Base-by-base conservation (phyloP, 35 echinoderm and acorn worm genomes). In the Diadema setosum region DNA sequence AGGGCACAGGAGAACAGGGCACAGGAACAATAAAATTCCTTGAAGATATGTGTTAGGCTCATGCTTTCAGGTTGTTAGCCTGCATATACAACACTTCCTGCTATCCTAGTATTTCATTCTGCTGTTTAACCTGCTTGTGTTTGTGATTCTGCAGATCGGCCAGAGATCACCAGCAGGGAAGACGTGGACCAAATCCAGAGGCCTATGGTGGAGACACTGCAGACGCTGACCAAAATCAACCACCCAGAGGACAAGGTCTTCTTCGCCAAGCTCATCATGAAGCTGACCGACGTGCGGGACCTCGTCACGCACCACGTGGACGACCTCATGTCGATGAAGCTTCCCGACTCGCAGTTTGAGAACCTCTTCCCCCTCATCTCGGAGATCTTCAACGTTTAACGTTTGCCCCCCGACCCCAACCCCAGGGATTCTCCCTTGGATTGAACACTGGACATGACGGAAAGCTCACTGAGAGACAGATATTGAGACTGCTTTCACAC, bases 171-270 rank as follows among this genome's bases (percentile, higher is more conserved):
- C 48, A 69, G 94, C 46, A 46, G 86, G 58, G 96, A 99, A 73
- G 85, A 91, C 32, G 93, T 99, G 20, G 96, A 99, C 46, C 69
- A 91, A 36, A 94, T 99, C 45, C 96, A 99, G 42, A 84, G 88
- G 39, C 92, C 92, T 3, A 99, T 99, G 89, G 92, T 99, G 2
- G 84, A 92, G 59, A 92, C 96, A 5, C 90, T 95, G 8, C 96
- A 99, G 55, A 87, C 63, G 31, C 63, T 94, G 82, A 88, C 93
- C 57, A 99, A 99, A 83, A 88, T 99, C 87, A 99, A 91, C 86
- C 96, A 99, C 84, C 96, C 96, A 3, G 92, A 99, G 25, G 96
- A 99, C 83, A 99, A 99, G 82, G 93, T 99, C 42, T 94, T 99
- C 89, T 99, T 99, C 45, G 96, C 96, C 23, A 99, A 99, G 86